Percentiles rank a stretch among this genome's conserved stretches.
Conservation (phyloP, 2,888 invertebrate genomes). For the Selenia dentaria region DNA sequence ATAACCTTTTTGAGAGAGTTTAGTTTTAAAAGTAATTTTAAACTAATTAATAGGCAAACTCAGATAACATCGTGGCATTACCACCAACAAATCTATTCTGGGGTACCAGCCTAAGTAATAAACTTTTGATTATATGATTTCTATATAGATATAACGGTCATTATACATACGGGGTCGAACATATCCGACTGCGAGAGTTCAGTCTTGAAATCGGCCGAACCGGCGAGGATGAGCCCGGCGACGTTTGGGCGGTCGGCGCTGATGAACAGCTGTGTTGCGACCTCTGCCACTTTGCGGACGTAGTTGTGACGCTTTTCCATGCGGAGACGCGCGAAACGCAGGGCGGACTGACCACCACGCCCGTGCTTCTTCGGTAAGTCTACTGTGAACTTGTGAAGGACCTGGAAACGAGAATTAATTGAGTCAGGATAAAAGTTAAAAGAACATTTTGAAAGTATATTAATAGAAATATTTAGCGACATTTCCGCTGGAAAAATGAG, state of each 20-base stretch:
- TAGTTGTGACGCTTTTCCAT: constrained; percentile 99
- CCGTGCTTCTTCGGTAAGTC: constrained; percentile 99
- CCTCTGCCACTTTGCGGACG: constrained; percentile 94
- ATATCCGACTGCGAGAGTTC: constrained; percentile 99
- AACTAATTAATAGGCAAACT: too few relatives aligned
- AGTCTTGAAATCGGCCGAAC: constrained; percentile 99
- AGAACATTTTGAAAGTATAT: too few relatives aligned
- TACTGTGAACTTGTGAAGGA: constrained; percentile 98
- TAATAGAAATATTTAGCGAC: too few relatives aligned
- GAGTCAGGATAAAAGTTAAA: too few relatives aligned
- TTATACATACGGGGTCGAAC: constrained; percentile 88
- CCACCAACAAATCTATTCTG: too few relatives aligned
- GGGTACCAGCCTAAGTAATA: too few relatives aligned
- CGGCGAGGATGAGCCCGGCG: constrained; percentile 98
- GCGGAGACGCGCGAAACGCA: constrained; percentile 99
- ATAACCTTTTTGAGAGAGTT: too few relatives aligned
- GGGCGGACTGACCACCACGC: constrained; percentile 99
- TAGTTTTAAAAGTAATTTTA: too few relatives aligned
- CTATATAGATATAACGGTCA: too few relatives aligned
- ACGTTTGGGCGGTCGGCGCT: constrained; percentile 99
- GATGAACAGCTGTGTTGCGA: constrained; percentile 98
- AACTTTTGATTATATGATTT: too few relatives aligned
- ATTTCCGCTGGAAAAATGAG: too few relatives aligned
- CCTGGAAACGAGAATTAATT: constrained; percentile 79
- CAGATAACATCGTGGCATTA: too few relatives aligned